A percentile compares a stretch with the other conserved stretches of the same genome.
These are phyloP conservation scores for Drosophila orena DNA, from an alignment of 1,140 invertebrate species.

Conservation along the genomic window DNA sequence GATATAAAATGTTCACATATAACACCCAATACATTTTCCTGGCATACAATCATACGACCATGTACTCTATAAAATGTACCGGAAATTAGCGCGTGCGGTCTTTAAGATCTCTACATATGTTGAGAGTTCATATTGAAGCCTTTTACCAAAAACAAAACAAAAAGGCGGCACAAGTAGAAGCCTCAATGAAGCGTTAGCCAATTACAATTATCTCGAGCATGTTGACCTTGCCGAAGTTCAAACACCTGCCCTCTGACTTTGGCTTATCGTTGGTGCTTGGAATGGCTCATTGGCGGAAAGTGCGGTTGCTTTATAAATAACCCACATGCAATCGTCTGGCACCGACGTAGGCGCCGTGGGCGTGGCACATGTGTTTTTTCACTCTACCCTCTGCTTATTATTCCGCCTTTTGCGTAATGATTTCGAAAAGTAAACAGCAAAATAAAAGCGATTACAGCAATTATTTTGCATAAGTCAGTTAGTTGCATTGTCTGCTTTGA, in stretches of 20 bases:
- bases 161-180: background rate
- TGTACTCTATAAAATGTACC: background rate
- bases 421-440: conserved; percentile 40
- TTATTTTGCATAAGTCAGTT: conserved; percentile 48
- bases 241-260: conserved; percentile 76
- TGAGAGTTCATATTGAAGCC: conserved; percentile 4
- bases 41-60: background rate
- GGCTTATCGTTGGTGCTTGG: conserved; percentile 55
- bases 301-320: conserved; percentile 48
- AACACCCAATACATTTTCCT: background rate
- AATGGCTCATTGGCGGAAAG: conserved; percentile 30
- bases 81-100: background rate
- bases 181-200: conserved; percentile 24
- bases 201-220: conserved; percentile 56
- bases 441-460: conserved; percentile 51
- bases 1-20: background rate
- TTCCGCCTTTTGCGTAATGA: conserved; percentile 49
- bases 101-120: background rate
- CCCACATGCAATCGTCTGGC: conserved; percentile 46
- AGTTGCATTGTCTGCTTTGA: conserved; percentile 45
- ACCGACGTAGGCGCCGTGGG: conserved; percentile 39
- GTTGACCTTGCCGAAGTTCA: conserved; percentile 74
- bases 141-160: background rate
- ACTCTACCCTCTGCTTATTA: conserved; percentile 1
- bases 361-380: conserved; percentile 37